Conservation (phyloP, 2,797 vertebrate species). For the Silurus aristotelis region DNA sequence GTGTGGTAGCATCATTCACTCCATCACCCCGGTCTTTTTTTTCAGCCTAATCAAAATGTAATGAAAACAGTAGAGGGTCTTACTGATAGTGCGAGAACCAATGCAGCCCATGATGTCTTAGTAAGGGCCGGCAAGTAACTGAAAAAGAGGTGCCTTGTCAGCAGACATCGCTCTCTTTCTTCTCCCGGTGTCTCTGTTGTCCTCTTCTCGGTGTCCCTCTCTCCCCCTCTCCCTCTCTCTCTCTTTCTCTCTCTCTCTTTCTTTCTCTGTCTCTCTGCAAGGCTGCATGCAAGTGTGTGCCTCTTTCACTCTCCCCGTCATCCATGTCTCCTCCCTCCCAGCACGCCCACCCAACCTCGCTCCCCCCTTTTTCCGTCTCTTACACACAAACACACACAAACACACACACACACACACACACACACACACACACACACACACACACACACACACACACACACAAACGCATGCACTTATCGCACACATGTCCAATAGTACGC, state of each 20-base stretch:
- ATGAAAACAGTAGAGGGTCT: slow-evolving; percentile 56
- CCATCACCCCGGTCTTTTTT: slow-evolving; percentile 23
- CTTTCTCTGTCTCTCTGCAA: slow-evolving; percentile 6
- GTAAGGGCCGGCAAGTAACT: slow-evolving; percentile 65
- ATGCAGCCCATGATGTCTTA: slow-evolving; percentile 81
- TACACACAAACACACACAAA: slow-evolving; percentile 16
- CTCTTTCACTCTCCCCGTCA: slow-evolving; percentile 49
- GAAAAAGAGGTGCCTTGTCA: slow-evolving; percentile 69
- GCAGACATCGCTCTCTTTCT: slow-evolving; percentile 64
- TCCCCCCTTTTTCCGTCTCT: neutral
- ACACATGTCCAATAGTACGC: slow-evolving; percentile 61
- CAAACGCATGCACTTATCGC: neutral
- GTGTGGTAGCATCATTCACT: slow-evolving; percentile 45
- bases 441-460: no score
- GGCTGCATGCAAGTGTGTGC: slow-evolving; percentile 42
- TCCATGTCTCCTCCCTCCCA: slow-evolving; percentile 47
- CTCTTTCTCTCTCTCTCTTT: slow-evolving; percentile 9
- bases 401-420: neutral
- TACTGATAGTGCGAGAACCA: slow-evolving; percentile 79
- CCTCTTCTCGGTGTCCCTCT: slow-evolving; percentile 46
- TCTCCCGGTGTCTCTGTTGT: slow-evolving; percentile 37
- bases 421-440: neutral
- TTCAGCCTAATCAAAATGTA: slow-evolving; percentile 37
- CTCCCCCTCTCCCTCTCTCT: slow-evolving; percentile 32
- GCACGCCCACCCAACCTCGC: neutral